Evolutionary conservation across 1,140 invertebrate species (phyloP).

Genomic region (Brachionus angularis): DNA sequence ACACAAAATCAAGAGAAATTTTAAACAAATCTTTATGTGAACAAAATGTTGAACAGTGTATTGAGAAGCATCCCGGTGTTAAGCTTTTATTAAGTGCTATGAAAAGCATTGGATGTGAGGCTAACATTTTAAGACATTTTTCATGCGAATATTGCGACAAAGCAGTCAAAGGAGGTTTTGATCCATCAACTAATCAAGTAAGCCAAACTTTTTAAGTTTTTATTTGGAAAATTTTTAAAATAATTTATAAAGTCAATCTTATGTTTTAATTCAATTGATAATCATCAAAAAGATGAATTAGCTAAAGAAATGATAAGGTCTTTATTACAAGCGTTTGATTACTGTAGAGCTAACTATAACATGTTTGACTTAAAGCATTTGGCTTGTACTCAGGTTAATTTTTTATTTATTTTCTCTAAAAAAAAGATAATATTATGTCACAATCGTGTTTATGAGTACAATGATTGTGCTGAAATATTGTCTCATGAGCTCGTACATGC

Average conservation of each 20-base stretch:
- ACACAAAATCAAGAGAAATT: constrained; percentile 64
- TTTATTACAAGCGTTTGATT: constrained; percentile 42
- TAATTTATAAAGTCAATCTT: constrained; percentile 63
- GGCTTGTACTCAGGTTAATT: constrained; percentile 43
- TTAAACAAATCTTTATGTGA: constrained; percentile 64
- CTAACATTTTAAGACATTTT: constrained; percentile 66
- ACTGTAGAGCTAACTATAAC: constrained; percentile 42
- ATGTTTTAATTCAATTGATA: constrained; percentile 40
- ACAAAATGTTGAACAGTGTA: constrained; percentile 69
- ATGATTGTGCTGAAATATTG: constrained; percentile 63
- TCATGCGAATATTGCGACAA: constrained; percentile 82
- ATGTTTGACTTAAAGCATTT: constrained; percentile 41
- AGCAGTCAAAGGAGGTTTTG: constrained; percentile 81
- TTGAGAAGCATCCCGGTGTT: constrained; percentile 73
- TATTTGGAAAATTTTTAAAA: constrained; percentile 60
- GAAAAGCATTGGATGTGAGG: constrained; percentile 70
- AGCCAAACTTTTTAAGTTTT: constrained; percentile 60
- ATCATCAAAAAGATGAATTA: constrained; percentile 27
- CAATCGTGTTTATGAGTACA: constrained; percentile 43
- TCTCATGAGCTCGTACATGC: constrained; percentile 92
- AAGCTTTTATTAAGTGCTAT: constrained; percentile 79
- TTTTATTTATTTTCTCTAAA: not conserved
- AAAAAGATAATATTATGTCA: constrained; percentile 45
- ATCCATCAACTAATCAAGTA: constrained; percentile 83
- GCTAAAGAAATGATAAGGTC: not conserved